phyloP scores from a whole-genome alignment of 2,113 vertebrate species.

The Dromiciops gliroides region DNA sequence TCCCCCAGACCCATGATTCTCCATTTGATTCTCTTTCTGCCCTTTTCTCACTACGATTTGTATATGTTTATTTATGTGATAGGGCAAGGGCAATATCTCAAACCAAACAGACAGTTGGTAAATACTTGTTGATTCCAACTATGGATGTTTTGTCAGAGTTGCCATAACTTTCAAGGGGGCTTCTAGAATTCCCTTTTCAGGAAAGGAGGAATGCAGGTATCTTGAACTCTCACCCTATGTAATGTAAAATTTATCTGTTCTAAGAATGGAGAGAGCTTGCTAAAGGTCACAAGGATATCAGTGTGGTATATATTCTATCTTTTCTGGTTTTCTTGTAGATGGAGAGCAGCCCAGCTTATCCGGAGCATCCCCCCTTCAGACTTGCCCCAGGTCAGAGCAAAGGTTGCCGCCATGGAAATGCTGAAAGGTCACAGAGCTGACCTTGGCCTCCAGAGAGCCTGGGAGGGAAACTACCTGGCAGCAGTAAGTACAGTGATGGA shows the following conservation, averaged over 20 bases:
- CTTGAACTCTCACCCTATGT: slow-evolving; percentile 34
- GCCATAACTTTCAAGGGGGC: background rate
- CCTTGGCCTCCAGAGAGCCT: slow-evolving; percentile 92
- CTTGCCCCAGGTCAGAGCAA: slow-evolving; percentile 92
- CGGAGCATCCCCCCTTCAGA: slow-evolving; percentile 91
- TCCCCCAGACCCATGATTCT: background rate
- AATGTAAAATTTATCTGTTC: background rate
- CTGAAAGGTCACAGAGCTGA: slow-evolving; percentile 94
- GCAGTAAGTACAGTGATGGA: slow-evolving; percentile 78
- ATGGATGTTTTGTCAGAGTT: slow-evolving; percentile 13
- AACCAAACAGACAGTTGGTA: background rate
- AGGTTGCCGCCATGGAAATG: slow-evolving; percentile 93
- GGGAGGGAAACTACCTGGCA: slow-evolving; percentile 96
- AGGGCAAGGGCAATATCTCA: background rate
- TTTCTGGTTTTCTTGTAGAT: slow-evolving; percentile 81
- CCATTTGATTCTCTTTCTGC: background rate
- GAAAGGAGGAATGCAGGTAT: background rate
- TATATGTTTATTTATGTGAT: background rate
- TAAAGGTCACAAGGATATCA: background rate
- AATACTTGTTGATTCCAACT: background rate
- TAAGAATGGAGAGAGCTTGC: background rate
- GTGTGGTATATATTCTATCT: background rate
- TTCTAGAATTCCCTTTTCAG: slow-evolving; percentile 17
- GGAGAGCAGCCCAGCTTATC: slow-evolving; percentile 95
- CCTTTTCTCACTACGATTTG: background rate